Base-by-base conservation (phyloP, 2,888 invertebrate species). In the Melipona bicolor region DNA sequence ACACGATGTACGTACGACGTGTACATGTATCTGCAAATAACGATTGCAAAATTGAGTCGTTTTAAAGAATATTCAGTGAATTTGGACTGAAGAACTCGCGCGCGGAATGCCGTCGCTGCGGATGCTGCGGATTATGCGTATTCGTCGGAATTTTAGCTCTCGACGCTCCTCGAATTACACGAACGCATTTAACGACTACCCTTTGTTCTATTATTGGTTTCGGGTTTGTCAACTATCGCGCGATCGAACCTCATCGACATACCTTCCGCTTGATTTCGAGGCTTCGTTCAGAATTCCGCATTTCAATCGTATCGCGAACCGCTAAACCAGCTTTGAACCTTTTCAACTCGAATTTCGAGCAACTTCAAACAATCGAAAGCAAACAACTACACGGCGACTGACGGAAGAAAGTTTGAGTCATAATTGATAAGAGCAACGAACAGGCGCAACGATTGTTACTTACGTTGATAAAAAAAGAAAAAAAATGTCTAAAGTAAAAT, bases 121-220 rank as follows among this genome's bases (percentile, higher is more conserved):
- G 27, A 6, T 9, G 24, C 50, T 50, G 67, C n/a, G 52, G 54
- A 9, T 32, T 64, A 49, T 13, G 49, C 27, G 70, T 67, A 32
- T 50, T 77, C 64, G 64, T 59, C 59, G 70, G 64, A 36, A 77
- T 54, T 80, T 77, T 52, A 43, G 70, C 36, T 24, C 61, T 67
- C 59, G 50, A 43, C 64, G 78, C 78, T 77, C 77, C 71, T 80
- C 67, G 65, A 80, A 80, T 80, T 78, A 78, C 71, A 59, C 32
- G 56, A 43, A 61, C 61, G 61, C 79, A 52, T 78, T 78, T 67
- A 77, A 52, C 54, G 36, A 59, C 50, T 27, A 52, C 32, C 80
- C 78, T 81, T 81, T 81, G 81, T 79, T 81, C 72, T 64, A 73
- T 81, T 72, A 81, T 69, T 81, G 81, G 73, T 79, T 72, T 69